Conservation (phyloP, 2,113 vertebrate species). For the Prionailurus viverrinus region DNA sequence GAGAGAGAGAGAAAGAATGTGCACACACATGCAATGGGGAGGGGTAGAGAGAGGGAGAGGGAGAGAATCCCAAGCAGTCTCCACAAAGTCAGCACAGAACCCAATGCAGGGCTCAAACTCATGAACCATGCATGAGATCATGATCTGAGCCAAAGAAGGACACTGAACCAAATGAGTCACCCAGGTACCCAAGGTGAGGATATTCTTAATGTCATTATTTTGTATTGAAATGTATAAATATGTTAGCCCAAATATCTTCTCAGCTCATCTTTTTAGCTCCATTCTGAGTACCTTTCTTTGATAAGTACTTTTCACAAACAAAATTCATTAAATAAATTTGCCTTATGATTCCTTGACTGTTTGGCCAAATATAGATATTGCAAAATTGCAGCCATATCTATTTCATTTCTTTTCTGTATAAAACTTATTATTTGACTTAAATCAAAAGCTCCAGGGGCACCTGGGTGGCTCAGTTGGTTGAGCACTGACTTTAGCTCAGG, state of each 20-base stretch:
- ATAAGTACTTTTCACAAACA: conserved; percentile 35
- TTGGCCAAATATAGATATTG: neutral
- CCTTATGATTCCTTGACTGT: neutral
- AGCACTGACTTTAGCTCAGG: no score
- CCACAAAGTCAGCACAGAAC: no score
- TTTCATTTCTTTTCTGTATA: conserved; percentile 39
- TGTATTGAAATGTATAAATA: neutral
- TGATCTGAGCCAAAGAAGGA: no score
- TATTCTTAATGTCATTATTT: conserved; percentile 2
- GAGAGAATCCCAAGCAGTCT: no score
- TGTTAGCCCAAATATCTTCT: neutral
- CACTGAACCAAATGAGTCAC: no score
- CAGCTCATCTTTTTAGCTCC: neutral
- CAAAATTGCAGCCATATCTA: neutral
- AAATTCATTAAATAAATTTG: conserved; percentile 36
- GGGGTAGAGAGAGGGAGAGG: no score
- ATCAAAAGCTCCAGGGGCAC: neutral
- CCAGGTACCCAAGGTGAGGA: neutral
- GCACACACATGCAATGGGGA: no score
- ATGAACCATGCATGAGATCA: no score
- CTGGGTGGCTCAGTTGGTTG: no score
- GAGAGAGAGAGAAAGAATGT: no score
- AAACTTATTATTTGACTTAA: conserved; percentile 29
- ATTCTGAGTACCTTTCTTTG: neutral
- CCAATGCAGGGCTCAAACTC: no score